Conservation (phyloP, 1,140 invertebrate species). For the Delia radicum region DNA sequence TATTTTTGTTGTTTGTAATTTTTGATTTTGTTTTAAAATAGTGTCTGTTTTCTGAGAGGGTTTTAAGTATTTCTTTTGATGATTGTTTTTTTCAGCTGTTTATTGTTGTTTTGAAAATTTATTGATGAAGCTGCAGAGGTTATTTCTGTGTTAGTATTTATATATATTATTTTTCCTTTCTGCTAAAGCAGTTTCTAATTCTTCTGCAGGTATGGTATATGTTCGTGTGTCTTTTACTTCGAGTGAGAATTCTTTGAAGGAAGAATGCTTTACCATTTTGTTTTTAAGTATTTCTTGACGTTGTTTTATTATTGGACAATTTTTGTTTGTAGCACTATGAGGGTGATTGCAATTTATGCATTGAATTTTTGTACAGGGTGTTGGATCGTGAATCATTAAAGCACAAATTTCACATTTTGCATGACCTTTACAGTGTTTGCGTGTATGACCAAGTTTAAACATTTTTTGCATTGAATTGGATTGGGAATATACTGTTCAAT, state of each 20-base stretch:
- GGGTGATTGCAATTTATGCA: not conserved
- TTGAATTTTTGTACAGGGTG: not conserved
- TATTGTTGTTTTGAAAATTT: too few relatives aligned
- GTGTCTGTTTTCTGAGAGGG: too few relatives aligned
- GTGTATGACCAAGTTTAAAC: slow-evolving; percentile 1
- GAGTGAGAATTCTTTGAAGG: not conserved
- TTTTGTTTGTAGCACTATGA: not conserved
- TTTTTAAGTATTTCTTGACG: not conserved
- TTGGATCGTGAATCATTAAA: not conserved
- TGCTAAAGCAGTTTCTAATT: not conserved
- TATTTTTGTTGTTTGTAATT: too few relatives aligned
- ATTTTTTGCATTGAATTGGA: slow-evolving; percentile 6
- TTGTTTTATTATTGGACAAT: not conserved
- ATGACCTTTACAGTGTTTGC: not conserved
- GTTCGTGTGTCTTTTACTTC: not conserved
- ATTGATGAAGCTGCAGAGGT: too few relatives aligned
- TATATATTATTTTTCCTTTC: not conserved
- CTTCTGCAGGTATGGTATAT: not conserved
- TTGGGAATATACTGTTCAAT: not conserved
- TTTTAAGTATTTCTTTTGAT: too few relatives aligned
- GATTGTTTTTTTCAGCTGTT: too few relatives aligned
- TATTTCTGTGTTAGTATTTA: not conserved
- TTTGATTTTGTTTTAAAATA: too few relatives aligned
- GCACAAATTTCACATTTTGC: not conserved
- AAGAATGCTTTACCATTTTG: not conserved